phyloP scores from a whole-genome alignment of 2,888 invertebrate genomes.

The Abscondita cerata region DNA sequence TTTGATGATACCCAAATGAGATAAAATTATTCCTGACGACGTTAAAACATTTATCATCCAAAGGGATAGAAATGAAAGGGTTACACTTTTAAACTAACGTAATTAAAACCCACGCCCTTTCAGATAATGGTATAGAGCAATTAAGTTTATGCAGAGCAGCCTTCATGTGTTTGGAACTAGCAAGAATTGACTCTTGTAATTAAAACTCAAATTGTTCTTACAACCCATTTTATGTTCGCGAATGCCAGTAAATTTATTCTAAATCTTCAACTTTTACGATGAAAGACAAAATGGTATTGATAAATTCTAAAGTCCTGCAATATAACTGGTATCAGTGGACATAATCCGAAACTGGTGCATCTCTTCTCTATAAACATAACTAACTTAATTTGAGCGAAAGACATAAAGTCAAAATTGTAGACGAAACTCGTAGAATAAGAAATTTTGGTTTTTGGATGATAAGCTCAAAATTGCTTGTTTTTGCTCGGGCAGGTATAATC shows the following conservation, averaged over 20 bases:
- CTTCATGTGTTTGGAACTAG: slow-evolving; percentile 28
- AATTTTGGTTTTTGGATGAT: no score
- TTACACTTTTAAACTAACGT: slow-evolving; percentile 35
- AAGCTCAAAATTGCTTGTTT: no score
- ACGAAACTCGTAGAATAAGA: no score
- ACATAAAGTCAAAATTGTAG: slow-evolving; percentile 44
- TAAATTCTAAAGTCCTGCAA: slow-evolving; percentile 36
- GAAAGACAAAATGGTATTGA: slow-evolving; percentile 23
- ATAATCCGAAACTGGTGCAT: slow-evolving; percentile 32
- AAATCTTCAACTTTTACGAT: slow-evolving; percentile 24
- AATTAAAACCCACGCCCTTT: slow-evolving; percentile 38
- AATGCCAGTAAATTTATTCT: slow-evolving; percentile 15
- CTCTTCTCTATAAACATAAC: slow-evolving; percentile 45
- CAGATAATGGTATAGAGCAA: slow-evolving; percentile 40
- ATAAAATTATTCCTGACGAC: not conserved
- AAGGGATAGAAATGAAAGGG: slow-evolving; percentile 25
- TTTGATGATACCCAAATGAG: not conserved
- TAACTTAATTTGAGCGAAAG: slow-evolving; percentile 48
- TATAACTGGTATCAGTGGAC: slow-evolving; percentile 36
- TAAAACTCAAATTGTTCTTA: slow-evolving; percentile 16
- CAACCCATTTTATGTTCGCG: slow-evolving; percentile 16
- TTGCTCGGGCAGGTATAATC: slow-evolving; percentile 13
- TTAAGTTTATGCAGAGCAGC: slow-evolving; percentile 35
- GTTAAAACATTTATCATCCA: slow-evolving; percentile 19
- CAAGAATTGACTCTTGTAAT: slow-evolving; percentile 13